phyloP scores from a whole-genome alignment of 64 coral and sea anemone genomes.

The Pocillopora verrucosa region DNA sequence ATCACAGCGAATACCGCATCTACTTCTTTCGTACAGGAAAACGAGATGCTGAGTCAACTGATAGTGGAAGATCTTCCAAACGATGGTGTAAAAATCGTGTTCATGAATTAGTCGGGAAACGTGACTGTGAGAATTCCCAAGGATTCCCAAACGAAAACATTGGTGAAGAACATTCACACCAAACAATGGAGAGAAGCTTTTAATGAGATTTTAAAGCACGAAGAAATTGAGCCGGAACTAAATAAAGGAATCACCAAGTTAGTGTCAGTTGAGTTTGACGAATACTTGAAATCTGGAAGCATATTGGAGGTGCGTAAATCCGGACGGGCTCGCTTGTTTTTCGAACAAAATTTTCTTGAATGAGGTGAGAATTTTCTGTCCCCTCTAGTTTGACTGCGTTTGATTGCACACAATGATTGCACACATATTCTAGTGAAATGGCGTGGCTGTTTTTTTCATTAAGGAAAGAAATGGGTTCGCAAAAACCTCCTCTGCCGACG shows the following conservation, averaged over 20 bases:
- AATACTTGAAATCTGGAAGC: conserved; percentile 32
- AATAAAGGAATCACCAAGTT: not conserved
- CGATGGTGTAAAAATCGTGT: conserved; percentile 33
- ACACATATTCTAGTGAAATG: no score
- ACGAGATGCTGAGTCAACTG: no score
- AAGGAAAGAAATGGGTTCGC: no score
- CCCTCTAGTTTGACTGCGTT: conserved; percentile 22
- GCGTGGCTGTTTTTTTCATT: no score
- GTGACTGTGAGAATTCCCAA: conserved; percentile 35
- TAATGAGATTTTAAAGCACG: conserved; percentile 32
- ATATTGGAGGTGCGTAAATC: conserved; percentile 1
- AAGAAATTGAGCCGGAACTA: conserved; percentile 8
- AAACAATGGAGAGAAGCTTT: conserved; percentile 27
- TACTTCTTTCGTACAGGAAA: no score
- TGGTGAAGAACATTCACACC: conserved; percentile 10
- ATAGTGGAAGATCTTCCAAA: conserved; percentile 54
- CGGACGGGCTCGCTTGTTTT: conserved; percentile 19
- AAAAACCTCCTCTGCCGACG: no score
- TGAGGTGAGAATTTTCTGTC: conserved; percentile 33
- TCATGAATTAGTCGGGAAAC: conserved; percentile 15
- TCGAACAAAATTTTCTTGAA: conserved; percentile 20
- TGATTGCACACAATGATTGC: no score
- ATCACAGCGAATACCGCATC: not conserved
- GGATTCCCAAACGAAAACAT: conserved; percentile 12
- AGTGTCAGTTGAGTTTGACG: conserved; percentile 8